Evolutionary conservation across 2,113 vertebrate species (phyloP).

Genomic region (Poeciliopsis retropinna): DNA sequence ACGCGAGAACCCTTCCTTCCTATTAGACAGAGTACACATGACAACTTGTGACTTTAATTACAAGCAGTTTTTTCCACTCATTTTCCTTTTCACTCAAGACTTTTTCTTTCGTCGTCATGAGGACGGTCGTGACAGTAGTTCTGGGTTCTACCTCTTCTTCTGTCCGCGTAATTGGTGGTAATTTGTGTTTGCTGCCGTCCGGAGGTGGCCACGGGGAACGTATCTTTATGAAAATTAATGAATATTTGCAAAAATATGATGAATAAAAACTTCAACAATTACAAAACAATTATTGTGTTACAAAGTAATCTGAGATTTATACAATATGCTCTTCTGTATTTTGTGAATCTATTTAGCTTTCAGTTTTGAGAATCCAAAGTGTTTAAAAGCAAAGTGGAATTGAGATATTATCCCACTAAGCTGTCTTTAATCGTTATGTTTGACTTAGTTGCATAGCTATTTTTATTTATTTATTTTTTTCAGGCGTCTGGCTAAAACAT

Average conservation of each 20-base stretch:
- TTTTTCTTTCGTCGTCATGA: slow-evolving; percentile 8
- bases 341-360: no score
- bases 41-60: slow-evolving; percentile 78
- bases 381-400: no score
- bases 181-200: slow-evolving; percentile 65
- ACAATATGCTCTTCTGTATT: no score
- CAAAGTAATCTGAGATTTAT: no score
- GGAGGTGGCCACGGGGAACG: slow-evolving; percentile 53
- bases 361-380: no score
- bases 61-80: slow-evolving; percentile 12
- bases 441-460: no score
- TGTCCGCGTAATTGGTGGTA: slow-evolving; percentile 6
- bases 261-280: no score
- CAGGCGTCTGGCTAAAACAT: not conserved
- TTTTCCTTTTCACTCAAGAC: slow-evolving; percentile 4
- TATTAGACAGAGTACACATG: slow-evolving; percentile 53
- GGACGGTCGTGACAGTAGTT: slow-evolving; percentile 4
- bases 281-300: no score
- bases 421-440: no score
- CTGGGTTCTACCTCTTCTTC: slow-evolving; percentile 1
- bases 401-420: no score
- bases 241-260: no score
- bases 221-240: not conserved
- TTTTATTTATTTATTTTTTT: no score
- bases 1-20: slow-evolving; percentile 27